Conservation (phyloP, 2,113 vertebrate genomes). For the Aspiorhynchus laticeps region DNA sequence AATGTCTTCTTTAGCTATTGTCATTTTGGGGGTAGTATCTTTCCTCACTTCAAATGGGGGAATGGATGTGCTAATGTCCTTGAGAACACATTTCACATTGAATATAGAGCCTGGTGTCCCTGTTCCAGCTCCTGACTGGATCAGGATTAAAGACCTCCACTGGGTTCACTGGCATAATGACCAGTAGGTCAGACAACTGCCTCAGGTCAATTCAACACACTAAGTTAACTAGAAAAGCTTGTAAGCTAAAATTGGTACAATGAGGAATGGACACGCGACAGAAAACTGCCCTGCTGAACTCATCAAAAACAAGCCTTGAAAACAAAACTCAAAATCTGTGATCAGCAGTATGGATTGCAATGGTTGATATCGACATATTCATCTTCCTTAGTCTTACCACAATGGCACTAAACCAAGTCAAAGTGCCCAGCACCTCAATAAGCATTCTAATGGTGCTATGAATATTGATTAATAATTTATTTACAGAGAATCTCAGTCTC, state of each 20-base stretch:
- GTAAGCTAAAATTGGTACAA: slow-evolving; percentile 24
- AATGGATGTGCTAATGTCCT: slow-evolving; percentile 13
- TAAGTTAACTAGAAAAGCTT: slow-evolving; percentile 24
- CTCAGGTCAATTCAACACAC: background rate
- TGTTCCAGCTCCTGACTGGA: slow-evolving; percentile 13
- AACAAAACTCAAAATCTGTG: background rate
- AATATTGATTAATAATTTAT: slow-evolving; percentile 36
- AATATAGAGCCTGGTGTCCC: slow-evolving; percentile 23
- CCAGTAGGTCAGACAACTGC: slow-evolving; percentile 18
- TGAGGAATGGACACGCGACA: background rate
- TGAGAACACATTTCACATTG: slow-evolving; percentile 8
- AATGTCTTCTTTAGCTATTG: background rate
- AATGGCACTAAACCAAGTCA: slow-evolving; percentile 8
- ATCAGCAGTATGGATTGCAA: slow-evolving; percentile 17
- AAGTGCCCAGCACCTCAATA: slow-evolving; percentile 1
- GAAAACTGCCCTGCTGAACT: slow-evolving; percentile 11
- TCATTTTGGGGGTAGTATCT: background rate
- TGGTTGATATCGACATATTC: background rate
- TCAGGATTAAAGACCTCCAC: slow-evolving; percentile 24
- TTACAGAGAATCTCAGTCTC: slow-evolving; percentile 21
- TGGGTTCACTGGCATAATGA: slow-evolving; percentile 25
- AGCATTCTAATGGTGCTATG: slow-evolving; percentile 13
- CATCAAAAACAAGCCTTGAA: slow-evolving; percentile 16
- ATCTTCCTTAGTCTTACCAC: background rate
- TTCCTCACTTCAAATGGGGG: background rate